Evolutionary conservation across 2,797 vertebrate species (phyloP).

Genomic region (Aplochiton taeniatus): DNA sequence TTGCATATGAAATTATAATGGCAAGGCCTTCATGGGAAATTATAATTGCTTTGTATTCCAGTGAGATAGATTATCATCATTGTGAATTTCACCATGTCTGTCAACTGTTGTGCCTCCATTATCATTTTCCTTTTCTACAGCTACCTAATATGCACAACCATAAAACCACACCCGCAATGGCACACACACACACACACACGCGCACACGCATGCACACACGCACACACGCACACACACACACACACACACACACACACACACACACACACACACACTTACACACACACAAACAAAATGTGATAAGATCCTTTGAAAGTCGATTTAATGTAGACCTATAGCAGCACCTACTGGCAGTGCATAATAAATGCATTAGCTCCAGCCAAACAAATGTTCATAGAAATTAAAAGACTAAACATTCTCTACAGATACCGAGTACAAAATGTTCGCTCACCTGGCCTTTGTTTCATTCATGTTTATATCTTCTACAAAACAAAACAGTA

Average conservation of each 20-base stretch:
- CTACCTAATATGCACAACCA: background rate
- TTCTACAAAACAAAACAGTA: too few relatives aligned
- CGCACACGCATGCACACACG: background rate
- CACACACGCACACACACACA: background rate
- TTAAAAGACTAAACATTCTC: slow-evolving; percentile 20
- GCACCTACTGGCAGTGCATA: slow-evolving; percentile 58
- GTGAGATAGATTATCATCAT: slow-evolving; percentile 53
- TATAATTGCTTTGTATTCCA: slow-evolving; percentile 52
- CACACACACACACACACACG: too few relatives aligned
- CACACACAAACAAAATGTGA: background rate
- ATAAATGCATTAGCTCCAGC: slow-evolving; percentile 36
- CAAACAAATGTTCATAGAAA: slow-evolving; percentile 49
- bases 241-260: background rate
- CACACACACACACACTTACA: background rate
- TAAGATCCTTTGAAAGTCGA: slow-evolving; percentile 1
- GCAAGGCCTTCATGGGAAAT: slow-evolving; percentile 51
- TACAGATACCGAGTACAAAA: slow-evolving; percentile 25
- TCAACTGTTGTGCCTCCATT: slow-evolving; percentile 1
- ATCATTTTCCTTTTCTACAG: slow-evolving; percentile 12
- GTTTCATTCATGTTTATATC: too few relatives aligned
- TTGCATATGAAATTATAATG: slow-evolving; percentile 46
- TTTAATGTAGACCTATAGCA: slow-evolving; percentile 58
- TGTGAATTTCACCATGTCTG: slow-evolving; percentile 50
- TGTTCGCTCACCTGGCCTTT: background rate
- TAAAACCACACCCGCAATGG: too few relatives aligned